A percentile compares a stretch with the other conserved stretches of the same genome.
phyloP scores from a whole-genome alignment of 2,797 vertebrate genomes.

The Hyperoplus immaculatus region DNA sequence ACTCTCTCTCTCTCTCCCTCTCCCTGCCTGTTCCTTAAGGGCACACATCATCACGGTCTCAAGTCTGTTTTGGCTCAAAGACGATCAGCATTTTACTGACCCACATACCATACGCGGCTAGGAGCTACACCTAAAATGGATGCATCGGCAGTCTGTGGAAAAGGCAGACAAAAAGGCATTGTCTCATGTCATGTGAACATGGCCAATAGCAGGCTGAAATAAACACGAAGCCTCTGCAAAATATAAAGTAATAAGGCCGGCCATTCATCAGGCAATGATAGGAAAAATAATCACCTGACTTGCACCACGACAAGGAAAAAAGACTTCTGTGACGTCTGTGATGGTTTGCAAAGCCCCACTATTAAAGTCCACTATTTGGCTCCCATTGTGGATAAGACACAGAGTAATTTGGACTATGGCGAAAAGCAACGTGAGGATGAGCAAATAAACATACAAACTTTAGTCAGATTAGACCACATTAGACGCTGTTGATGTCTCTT shows the following conservation, averaged over 20 bases:
- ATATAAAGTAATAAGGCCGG: constrained; percentile 27
- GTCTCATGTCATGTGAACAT: constrained; percentile 33
- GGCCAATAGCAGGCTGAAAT: constrained; percentile 24
- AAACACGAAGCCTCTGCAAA: constrained; percentile 36
- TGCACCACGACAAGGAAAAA: not conserved
- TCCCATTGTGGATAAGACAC: constrained; percentile 92
- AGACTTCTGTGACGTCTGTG: constrained; percentile 62
- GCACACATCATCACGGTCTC: constrained; percentile 51
- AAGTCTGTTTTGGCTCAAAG: constrained; percentile 64
- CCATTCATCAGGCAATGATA: constrained; percentile 11
- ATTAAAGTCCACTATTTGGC: constrained; percentile 94
- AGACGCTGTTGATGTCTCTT: constrained; percentile 94
- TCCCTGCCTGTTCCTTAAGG: constrained; percentile 50
- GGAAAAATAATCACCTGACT: constrained; percentile 24
- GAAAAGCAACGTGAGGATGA: constrained; percentile 98
- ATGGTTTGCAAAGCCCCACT: constrained; percentile 96
- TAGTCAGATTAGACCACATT: constrained; percentile 95
- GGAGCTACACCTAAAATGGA: constrained; percentile 66
- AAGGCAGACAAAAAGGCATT: constrained; percentile 27
- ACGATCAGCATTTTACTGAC: constrained; percentile 75
- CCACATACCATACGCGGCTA: constrained; percentile 70
- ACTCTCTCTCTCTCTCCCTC: not conserved
- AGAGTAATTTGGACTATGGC: constrained; percentile 97
- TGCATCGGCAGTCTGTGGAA: constrained; percentile 53
- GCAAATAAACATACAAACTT: constrained; percentile 94